Base-by-base conservation (phyloP, 2,888 invertebrate species). In the Scaptomyza tumidula region DNA sequence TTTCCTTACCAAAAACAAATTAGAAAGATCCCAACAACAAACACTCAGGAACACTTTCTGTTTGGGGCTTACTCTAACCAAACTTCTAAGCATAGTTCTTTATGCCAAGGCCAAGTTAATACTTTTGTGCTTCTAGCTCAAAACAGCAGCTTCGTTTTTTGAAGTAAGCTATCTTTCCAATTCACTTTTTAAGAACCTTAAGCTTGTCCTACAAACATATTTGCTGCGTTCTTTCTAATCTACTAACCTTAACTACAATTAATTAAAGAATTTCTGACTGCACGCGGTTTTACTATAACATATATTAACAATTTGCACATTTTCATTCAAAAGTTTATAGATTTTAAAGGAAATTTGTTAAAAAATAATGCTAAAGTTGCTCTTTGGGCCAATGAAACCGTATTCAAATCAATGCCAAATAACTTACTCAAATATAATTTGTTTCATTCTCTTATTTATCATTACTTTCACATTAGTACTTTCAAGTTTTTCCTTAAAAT, bases 371-470 rank as follows among this genome's bases (percentile, higher is more conserved):
- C 53, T 73, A 87, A 89, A 87, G 88, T 86, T 89, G 80, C 89
- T 89, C 89, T 86, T 86, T 87, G 89, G 89, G 86, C 86, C 88
- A 85, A 86, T 66, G 41, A 81, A 85, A 85, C 78, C 68, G 84
- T 83, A 85, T 64, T 65, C 39, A 62, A 76, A 63, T 58, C 64
- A 62, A 72, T 62, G 63, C 57, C 56, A 58, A 52, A 16, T 39
- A 13, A 53, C 45, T 61, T 41, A 58, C 55, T 60, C 78, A 44
- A 52, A 56, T 24, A 53, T 41, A 33, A 43, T 44, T 37, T n/a
- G 3, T 14, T 9, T 31, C 29, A 39, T 49, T 44, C 56, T n/a
- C 35, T 44, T 52, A 41, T 19, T 61, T 54, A 24, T 24, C 10
- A 41, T 46, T 43, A 10, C n/a, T 60, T 53, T 14, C 14, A 33